phyloP scores from a whole-genome alignment of 2,113 vertebrate genomes.

The Zapornia atra region DNA sequence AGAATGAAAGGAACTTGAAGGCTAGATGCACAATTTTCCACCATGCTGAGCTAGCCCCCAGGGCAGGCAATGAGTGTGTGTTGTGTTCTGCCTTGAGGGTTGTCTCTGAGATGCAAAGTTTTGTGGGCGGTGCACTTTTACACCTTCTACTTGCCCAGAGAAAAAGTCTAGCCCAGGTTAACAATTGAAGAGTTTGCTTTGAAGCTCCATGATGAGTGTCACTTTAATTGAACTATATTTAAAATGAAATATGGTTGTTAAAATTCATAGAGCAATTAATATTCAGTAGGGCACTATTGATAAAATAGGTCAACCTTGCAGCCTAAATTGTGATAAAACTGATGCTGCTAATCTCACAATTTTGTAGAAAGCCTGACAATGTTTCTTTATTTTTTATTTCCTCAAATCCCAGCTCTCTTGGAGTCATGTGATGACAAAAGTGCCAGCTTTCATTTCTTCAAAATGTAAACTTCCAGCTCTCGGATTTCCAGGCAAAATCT shows the following conservation, averaged over 20 bases:
- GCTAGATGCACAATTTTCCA: not conserved
- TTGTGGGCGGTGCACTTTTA: not conserved
- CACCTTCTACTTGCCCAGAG: not conserved
- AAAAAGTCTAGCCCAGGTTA: not conserved
- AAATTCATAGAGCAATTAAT: slow-evolving; percentile 57
- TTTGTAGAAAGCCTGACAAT: slow-evolving; percentile 46
- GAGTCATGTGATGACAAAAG: slow-evolving; percentile 65
- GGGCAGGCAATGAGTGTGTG: fast-evolving
- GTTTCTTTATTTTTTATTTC: slow-evolving; percentile 54
- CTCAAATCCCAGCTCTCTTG: slow-evolving; percentile 49
- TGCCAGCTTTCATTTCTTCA: slow-evolving; percentile 60
- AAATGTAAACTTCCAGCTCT: slow-evolving; percentile 66
- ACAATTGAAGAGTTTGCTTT: not conserved
- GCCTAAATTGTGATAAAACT: slow-evolving; percentile 48
- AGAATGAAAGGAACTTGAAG: not conserved
- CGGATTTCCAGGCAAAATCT: slow-evolving; percentile 61
- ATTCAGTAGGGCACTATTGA: slow-evolving; percentile 49
- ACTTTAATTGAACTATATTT: slow-evolving; percentile 38
- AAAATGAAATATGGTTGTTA: slow-evolving; percentile 50
- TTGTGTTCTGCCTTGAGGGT: not conserved
- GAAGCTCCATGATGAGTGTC: not conserved
- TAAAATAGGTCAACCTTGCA: slow-evolving; percentile 57
- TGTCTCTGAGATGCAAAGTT: not conserved
- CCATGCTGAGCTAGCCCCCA: not conserved
- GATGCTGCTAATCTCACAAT: slow-evolving; percentile 43